A percentile compares a stretch with the other conserved stretches of the same genome.
These are phyloP conservation scores for Cichladusa arquata DNA, from an alignment of 2,113 vertebrate species.

Conservation along the genomic window DNA sequence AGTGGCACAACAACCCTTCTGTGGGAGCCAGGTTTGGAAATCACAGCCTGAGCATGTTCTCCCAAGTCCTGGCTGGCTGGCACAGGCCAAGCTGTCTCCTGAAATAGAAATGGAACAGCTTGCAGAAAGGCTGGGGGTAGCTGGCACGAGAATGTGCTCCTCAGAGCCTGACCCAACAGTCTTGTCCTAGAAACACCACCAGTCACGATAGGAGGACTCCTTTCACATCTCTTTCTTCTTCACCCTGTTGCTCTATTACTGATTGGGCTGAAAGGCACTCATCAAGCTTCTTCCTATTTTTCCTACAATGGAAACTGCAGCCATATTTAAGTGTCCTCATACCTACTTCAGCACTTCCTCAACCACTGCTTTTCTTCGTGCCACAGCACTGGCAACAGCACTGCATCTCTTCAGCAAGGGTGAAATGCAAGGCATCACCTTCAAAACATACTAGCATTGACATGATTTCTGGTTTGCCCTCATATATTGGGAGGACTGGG, in stretches of 20 bases:
- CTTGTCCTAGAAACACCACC: neutral
- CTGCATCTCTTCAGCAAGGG: neutral
- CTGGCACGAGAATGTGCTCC: neutral
- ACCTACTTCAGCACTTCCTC: neutral
- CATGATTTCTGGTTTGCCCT: neutral
- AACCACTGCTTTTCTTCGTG: neutral
- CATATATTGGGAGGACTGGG: neutral
- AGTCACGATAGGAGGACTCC: neutral
- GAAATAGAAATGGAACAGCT: neutral
- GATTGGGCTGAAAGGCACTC: neutral
- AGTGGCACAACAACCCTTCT: rapidly evolving
- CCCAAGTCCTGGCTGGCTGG: neutral
- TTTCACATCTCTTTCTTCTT: neutral
- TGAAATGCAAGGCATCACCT: neutral
- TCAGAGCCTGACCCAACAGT: neutral
- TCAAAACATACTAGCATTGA: neutral
- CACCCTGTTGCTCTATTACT: neutral
- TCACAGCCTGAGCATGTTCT: neutral
- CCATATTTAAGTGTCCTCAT: neutral
- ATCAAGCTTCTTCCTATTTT: neutral
- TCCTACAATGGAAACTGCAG: neutral
- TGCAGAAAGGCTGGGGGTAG: neutral
- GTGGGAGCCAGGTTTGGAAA: neutral
- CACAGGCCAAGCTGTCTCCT: neutral
- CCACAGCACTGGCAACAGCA: neutral